Percentiles rank a stretch among this genome's conserved stretches.
Conservation (phyloP, 2,113 vertebrate species). For the Eulacestoma nigropectus region DNA sequence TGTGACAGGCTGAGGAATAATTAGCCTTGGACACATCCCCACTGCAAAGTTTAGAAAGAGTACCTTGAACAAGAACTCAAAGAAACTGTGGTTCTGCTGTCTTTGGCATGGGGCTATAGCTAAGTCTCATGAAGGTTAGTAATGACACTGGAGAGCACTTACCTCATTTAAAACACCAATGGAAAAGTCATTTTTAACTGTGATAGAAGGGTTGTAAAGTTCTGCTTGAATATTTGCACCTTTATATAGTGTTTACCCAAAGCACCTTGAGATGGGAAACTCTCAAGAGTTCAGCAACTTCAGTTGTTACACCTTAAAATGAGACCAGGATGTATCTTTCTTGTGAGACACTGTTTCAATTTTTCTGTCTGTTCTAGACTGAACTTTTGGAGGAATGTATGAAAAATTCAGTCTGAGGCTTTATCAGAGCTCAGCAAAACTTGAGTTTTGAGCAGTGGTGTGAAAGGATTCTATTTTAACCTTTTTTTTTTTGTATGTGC, state of each 20-base stretch:
- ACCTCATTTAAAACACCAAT: neutral
- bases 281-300: neutral
- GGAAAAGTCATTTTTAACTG: neutral
- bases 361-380: neutral
- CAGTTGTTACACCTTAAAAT: neutral
- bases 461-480: neutral
- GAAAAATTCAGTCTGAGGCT: neutral
- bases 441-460: neutral
- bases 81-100: neutral
- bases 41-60: neutral
- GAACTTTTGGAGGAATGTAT: neutral
- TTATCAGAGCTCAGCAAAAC: slow-evolving; percentile 3
- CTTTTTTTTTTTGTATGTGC: neutral
- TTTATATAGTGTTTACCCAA: neutral
- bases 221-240: neutral
- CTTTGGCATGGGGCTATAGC: neutral
- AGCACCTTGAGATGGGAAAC: neutral
- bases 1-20: neutral
- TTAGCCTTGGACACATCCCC: neutral
- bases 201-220: neutral
- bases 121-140: neutral
- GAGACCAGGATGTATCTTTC: neutral
- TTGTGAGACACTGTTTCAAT: neutral
- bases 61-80: neutral
- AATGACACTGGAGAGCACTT: neutral